phyloP scores from a whole-genome alignment of 1,140 invertebrate species.

The Mya arenaria region DNA sequence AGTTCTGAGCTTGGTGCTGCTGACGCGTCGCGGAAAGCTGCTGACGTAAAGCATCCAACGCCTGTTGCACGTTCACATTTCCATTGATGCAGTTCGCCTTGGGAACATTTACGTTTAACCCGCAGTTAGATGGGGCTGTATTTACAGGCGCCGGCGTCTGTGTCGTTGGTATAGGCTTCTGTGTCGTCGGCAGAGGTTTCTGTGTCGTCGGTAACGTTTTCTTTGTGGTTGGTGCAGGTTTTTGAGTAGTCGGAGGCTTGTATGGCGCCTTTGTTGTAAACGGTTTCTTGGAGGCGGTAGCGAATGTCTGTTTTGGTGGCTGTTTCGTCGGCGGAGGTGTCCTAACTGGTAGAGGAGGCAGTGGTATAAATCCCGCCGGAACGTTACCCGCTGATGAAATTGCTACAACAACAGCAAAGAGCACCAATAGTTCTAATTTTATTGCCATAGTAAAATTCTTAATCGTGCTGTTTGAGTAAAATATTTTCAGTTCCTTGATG shows the following conservation, averaged over 20 bases:
- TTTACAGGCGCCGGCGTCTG: not conserved
- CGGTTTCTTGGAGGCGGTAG: not conserved
- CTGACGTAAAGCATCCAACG: constrained; percentile 34
- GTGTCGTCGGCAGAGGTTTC: not conserved
- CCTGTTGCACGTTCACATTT: constrained; percentile 29
- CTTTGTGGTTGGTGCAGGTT: not conserved
- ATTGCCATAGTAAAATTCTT: not conserved
- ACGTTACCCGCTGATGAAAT: constrained; percentile 25
- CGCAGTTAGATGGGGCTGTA: not conserved
- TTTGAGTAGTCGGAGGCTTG: not conserved
- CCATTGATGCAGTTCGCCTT: constrained; percentile 35
- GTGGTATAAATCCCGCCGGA: constrained; percentile 38
- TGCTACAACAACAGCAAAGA: not conserved
- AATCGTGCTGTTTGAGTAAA: not conserved
- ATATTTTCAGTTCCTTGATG: not conserved
- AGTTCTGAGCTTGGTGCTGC: constrained; percentile 28
- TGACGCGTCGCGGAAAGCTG: constrained; percentile 23
- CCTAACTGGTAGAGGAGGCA: constrained; percentile 37
- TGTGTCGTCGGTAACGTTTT: not conserved
- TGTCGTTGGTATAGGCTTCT: not conserved
- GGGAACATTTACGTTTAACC: constrained; percentile 23
- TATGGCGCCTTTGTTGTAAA: constrained; percentile 1
- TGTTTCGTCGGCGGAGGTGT: not conserved
- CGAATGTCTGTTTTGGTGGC: not conserved
- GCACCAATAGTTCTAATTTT: not conserved